Evolutionary conservation across 2,888 invertebrate genomes (phyloP).

Genomic region (Agrochola macilenta): DNA sequence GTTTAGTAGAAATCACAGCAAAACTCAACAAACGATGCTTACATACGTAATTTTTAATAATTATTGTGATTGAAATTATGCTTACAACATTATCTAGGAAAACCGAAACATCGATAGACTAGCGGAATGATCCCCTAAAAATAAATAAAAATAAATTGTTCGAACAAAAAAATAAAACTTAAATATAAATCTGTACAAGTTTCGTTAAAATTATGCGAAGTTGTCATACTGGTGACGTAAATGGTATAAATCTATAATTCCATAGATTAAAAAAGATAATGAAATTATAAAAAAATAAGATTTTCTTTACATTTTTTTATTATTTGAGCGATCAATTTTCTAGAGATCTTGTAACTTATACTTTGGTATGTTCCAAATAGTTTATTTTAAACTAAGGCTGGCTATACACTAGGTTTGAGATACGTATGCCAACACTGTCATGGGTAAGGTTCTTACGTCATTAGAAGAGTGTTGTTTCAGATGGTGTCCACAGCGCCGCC

Average conservation of each 20-base stretch:
- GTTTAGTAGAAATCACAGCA: conserved; percentile 86
- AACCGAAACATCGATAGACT: conserved; percentile 75
- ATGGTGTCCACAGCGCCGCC: conserved; percentile 86
- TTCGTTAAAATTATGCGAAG: conserved; percentile 65
- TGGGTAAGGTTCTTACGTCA: conserved; percentile 53
- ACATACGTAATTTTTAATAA: conserved; percentile 53
- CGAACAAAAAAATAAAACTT: conserved; percentile 66
- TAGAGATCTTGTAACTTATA: conserved; percentile 81
- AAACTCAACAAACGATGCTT: conserved; percentile 75
- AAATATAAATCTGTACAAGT: conserved; percentile 71
- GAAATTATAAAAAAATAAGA: conserved; percentile 56
- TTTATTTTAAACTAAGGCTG: conserved; percentile 62
- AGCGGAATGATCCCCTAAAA: conserved; percentile 74
- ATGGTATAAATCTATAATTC: conserved; percentile 48
- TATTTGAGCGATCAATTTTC: conserved; percentile 75
- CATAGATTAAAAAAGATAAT: conserved; percentile 50
- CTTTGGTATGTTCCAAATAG: conserved; percentile 85
- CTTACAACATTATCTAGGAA: conserved; percentile 63
- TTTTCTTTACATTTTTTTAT: conserved; percentile 56
- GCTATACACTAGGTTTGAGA: conserved; percentile 53
- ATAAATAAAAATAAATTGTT: conserved; percentile 77
- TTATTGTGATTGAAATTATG: conserved; percentile 71
- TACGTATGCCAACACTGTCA: conserved; percentile 62
- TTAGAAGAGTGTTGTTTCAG: conserved; percentile 62
- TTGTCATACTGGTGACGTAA: conserved; percentile 52